Conservation (phyloP, 2,113 vertebrate species). For the human region DNA sequence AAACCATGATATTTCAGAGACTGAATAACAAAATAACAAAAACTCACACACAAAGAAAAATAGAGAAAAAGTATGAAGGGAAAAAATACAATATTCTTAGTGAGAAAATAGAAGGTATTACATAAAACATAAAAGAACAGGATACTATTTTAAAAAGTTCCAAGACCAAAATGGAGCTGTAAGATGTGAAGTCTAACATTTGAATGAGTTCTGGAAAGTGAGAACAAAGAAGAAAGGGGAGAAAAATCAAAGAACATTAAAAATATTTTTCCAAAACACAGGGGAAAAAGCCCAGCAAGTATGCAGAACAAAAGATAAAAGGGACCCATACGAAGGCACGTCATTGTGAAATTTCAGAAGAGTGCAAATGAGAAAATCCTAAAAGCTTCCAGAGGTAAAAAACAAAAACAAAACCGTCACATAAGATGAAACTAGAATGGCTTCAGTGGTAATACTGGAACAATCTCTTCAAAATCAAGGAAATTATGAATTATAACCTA, state of each 20-base stretch:
- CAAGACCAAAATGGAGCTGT: slow-evolving; percentile 47
- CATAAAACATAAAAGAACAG: slow-evolving; percentile 60
- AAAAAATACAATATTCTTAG: slow-evolving; percentile 15
- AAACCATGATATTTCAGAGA: not conserved
- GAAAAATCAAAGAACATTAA: slow-evolving; percentile 66
- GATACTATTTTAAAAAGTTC: slow-evolving; percentile 55
- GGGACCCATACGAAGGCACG: not conserved
- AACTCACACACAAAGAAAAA: slow-evolving; percentile 46
- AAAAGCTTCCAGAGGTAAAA: not conserved
- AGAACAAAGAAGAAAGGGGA: slow-evolving; percentile 58
- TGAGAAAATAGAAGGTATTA: slow-evolving; percentile 53
- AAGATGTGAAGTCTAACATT: slow-evolving; percentile 44
- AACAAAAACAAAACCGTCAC: not conserved
- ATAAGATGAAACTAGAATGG: not conserved
- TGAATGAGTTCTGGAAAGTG: slow-evolving; percentile 58
- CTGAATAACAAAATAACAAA: not conserved
- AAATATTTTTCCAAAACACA: slow-evolving; percentile 42
- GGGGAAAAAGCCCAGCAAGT: slow-evolving; percentile 44
- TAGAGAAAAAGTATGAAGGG: not conserved
- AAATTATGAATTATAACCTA: not conserved
- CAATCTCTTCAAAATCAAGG: slow-evolving; percentile 13
- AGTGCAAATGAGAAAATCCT: slow-evolving; percentile 6
- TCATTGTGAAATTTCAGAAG: slow-evolving; percentile 34
- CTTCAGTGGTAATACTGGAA: not conserved
- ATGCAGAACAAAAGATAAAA: slow-evolving; percentile 61